Conservation (phyloP, 2,888 invertebrate species). For the Choristoneura rosaceana region DNA sequence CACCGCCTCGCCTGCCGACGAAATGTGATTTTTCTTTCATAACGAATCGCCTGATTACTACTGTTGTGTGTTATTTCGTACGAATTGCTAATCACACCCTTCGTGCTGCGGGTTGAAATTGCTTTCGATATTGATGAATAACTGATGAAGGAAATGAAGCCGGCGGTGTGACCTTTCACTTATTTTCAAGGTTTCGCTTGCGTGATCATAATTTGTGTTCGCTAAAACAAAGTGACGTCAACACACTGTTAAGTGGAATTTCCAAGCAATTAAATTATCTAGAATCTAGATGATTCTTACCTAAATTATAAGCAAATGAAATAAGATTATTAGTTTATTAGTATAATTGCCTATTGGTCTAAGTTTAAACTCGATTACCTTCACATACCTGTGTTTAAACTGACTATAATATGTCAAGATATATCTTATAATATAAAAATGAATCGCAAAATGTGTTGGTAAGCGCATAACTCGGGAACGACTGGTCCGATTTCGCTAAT, state of each 20-base stretch:
- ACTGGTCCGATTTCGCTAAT: too few species aligned
- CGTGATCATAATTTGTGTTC: constrained; percentile 41
- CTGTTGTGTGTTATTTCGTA: constrained; percentile 80
- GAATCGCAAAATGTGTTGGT: too few species aligned
- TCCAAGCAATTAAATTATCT: background rate
- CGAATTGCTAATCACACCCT: constrained; percentile 74
- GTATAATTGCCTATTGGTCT: too few species aligned
- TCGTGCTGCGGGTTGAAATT: constrained; percentile 63
- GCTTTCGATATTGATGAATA: constrained; percentile 66
- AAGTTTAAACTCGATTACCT: too few species aligned
- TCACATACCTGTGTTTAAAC: too few species aligned
- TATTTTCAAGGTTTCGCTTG: constrained; percentile 55
- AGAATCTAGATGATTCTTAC: too few species aligned
- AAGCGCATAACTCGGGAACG: too few species aligned
- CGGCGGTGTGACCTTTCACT: constrained; percentile 60
- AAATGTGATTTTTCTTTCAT: constrained; percentile 80
- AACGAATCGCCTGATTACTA: constrained; percentile 78
- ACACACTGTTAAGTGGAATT: background rate
- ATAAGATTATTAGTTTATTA: too few species aligned
- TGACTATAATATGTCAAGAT: too few species aligned
- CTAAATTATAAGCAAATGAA: too few species aligned
- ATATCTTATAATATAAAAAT: too few species aligned
- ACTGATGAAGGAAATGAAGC: constrained; percentile 62
- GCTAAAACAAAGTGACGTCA: constrained; percentile 28
- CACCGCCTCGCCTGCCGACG: constrained; percentile 75